Percentiles rank a stretch among this genome's conserved stretches.
phyloP scores from a whole-genome alignment of 2,113 vertebrate species.

The Misgurnus anguillicaudatus region DNA sequence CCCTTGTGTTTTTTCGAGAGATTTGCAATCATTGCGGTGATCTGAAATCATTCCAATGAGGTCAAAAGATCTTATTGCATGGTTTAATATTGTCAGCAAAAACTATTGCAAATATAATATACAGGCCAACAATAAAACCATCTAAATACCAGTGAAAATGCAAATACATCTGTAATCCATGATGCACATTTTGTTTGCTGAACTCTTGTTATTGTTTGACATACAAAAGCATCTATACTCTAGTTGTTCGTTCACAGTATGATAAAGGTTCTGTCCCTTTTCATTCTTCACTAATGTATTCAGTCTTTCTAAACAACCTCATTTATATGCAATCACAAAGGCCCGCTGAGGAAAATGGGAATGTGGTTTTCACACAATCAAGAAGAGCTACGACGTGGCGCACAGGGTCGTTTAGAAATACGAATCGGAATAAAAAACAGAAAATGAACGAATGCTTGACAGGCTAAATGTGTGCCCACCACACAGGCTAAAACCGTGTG shows the following conservation, averaged over 20 bases:
- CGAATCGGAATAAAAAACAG: not conserved
- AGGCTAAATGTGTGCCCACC: not conserved
- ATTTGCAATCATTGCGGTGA: too few species aligned
- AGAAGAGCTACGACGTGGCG: not conserved
- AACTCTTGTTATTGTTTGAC: not conserved
- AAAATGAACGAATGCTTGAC: not conserved
- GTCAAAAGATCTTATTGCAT: too few species aligned
- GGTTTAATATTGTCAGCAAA: too few species aligned
- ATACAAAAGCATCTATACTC: constrained; percentile 16
- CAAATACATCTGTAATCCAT: not conserved
- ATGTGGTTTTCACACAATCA: not conserved
- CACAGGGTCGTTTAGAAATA: not conserved
- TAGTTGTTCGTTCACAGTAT: not conserved
- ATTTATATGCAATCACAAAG: constrained; percentile 33
- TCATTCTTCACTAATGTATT: constrained; percentile 27
- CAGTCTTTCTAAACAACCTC: constrained; percentile 7
- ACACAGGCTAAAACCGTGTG: not conserved
- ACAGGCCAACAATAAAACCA: not conserved
- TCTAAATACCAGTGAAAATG: not conserved
- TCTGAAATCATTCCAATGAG: too few species aligned
- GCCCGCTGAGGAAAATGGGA: not conserved
- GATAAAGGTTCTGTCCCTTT: not conserved
- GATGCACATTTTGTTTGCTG: not conserved
- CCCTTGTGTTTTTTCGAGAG: too few species aligned
- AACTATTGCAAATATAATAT: not conserved